Base-by-base conservation (phyloP, 2,113 vertebrate species). In the Spea bombifrons region DNA sequence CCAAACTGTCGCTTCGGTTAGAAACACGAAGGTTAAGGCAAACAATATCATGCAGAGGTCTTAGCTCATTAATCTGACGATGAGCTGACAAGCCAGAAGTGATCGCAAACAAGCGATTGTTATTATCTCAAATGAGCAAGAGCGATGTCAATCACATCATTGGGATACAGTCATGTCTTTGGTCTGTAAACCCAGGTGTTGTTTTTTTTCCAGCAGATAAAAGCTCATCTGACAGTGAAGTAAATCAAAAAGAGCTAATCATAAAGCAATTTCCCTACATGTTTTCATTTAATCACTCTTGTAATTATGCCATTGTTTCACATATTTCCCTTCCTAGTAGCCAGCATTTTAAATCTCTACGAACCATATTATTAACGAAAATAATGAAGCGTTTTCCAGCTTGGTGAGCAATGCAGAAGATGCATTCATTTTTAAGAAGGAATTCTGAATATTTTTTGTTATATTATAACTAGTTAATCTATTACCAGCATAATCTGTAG, bases 61-160 rank as follows among this genome's bases (percentile, higher is more conserved):
- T 64, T 69, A 57, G 49, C 77, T 79, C 77, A 73, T 79, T 73
- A 73, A 79, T 73, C 77, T 67, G 77, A 73, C 77, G 73, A 73
- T 66, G 49, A 79, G 73, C 55, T 73, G 77, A 79, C 77, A 79
- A 79, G 70, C 61, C 49, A 66, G 73, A 73, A 79, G 50, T 48
- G 63, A 79, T 67, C 43, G 16, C 63, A 57, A 79, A 79, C 61
- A 79, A 79, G 70, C 70, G 50, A 48, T 67, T 48, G 52, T 73
- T 66, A 79, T 79, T 73, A 79, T 79, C 70, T 59, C 70, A 66
- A 30, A 66, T 47, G 67, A 64, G 68, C 68, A 78, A 17, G 68
- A 78, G 76, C 55, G 0, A 3, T 48, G 77, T 66, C 77, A 73
- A 66, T 79, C 70, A 73, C 63, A 79, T 66, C 63, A 61, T 57